These are phyloP conservation scores for Prionailurus bengalensis DNA, from an alignment of 2,113 vertebrate species.

Conservation along the genomic window DNA sequence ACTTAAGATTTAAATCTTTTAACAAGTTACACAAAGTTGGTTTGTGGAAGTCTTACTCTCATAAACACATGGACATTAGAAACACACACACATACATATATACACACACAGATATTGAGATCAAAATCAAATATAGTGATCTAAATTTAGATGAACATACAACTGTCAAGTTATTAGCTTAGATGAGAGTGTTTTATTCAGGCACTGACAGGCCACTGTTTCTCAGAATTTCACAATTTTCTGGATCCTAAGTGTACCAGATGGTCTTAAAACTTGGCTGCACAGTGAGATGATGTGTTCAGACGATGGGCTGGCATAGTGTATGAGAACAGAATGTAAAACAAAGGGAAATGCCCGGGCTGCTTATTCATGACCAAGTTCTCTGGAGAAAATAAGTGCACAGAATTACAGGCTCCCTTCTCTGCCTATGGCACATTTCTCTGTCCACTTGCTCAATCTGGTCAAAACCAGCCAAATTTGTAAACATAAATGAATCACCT, in stretches of 20 bases:
- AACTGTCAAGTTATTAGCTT: background rate
- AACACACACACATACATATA: background rate
- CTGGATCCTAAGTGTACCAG: conserved; percentile 44
- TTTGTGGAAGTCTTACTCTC: background rate
- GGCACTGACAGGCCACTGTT: background rate
- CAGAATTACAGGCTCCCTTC: background rate
- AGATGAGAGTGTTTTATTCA: background rate
- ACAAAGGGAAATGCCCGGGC: conserved; percentile 34
- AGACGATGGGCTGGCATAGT: conserved; percentile 24
- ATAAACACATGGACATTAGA: background rate
- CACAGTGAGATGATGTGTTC: conserved; percentile 35
- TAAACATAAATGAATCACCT: conserved; percentile 33
- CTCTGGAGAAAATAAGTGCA: background rate
- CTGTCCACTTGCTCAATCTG: conserved; percentile 26
- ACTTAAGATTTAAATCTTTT: background rate
- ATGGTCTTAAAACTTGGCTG: conserved; percentile 58
- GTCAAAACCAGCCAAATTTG: conserved; percentile 39
- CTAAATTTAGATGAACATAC: background rate
- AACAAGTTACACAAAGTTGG: background rate
- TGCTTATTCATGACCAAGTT: background rate
- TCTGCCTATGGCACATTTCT: background rate
- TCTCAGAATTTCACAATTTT: background rate
- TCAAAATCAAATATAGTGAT: background rate
- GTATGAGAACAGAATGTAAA: conserved; percentile 57
- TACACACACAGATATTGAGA: background rate